Evolutionary conservation across 2,888 invertebrate genomes (phyloP).

Genomic region (Lithophane ornitopus): DNA sequence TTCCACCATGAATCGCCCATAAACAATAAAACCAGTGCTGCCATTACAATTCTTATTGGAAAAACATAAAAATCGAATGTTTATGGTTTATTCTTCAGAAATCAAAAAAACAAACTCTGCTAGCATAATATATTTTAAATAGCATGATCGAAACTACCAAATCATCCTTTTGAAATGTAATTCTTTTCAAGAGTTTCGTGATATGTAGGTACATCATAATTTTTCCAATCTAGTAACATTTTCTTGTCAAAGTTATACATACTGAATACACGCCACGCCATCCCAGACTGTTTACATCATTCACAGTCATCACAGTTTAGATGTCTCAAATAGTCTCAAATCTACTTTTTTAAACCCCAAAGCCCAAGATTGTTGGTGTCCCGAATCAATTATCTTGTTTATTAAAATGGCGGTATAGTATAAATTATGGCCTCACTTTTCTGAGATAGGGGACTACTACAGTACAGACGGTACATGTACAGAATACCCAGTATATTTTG

Average conservation of each 20-base stretch:
- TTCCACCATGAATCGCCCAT: conserved; percentile 78
- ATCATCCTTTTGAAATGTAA: background rate
- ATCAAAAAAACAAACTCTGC: background rate
- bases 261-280: background rate
- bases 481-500: background rate
- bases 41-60: conserved; percentile 26
- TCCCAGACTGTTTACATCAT: background rate
- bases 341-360: background rate
- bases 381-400: background rate
- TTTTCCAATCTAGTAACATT: conserved; percentile 9
- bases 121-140: background rate
- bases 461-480: background rate
- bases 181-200: background rate
- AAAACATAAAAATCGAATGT: conserved; percentile 12
- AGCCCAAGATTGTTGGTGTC: too few relatives aligned
- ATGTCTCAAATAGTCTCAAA: background rate
- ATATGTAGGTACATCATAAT: too few relatives aligned
- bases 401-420: background rate
- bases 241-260: too few relatives aligned
- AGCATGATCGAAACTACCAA: background rate
- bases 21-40: conserved; percentile 61
- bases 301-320: background rate
- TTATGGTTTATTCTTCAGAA: conserved; percentile 6
- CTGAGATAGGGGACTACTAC: background rate
- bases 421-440: background rate